Evolutionary conservation across 2,888 invertebrate species (phyloP).

Genomic region (Hartigia nigra): DNA sequence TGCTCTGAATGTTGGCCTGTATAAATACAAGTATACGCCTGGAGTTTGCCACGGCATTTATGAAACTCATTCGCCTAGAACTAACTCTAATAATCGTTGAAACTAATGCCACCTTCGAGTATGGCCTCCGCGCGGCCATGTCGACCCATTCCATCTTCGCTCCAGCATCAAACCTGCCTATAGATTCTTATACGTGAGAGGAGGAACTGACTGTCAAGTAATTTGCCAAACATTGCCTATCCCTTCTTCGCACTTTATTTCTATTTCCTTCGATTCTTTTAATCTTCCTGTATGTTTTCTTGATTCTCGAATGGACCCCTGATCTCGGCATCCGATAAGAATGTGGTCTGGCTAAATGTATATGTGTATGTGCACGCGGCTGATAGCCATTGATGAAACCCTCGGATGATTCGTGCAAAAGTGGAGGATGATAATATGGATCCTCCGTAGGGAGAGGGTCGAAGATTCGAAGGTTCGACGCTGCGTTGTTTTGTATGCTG

Average conservation of each 20-base stretch:
- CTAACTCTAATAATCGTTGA: slow-evolving; percentile 65
- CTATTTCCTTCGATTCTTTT: neutral
- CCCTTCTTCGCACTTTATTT: neutral
- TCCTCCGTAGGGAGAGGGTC: neutral
- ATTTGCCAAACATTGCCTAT: neutral
- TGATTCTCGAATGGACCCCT: neutral
- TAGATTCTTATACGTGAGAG: too few species aligned
- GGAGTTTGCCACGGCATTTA: slow-evolving; percentile 58
- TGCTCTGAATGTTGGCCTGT: slow-evolving; percentile 10
- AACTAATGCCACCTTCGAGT: slow-evolving; percentile 61
- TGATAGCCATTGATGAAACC: neutral
- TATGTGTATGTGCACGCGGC: neutral
- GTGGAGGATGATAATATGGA: neutral
- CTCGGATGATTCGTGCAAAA: neutral
- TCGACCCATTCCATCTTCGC: neutral
- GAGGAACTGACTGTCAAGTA: neutral
- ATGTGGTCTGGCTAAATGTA: neutral
- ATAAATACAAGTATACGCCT: slow-evolving; percentile 51
- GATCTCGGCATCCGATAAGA: neutral
- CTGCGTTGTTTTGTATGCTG: neutral
- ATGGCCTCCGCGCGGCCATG: neutral
- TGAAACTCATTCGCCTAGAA: slow-evolving; percentile 63
- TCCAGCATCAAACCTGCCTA: neutral
- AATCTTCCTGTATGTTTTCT: neutral
- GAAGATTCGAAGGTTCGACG: neutral